Conservation (phyloP, 2,888 invertebrate species). For the Macrophya annulata region DNA sequence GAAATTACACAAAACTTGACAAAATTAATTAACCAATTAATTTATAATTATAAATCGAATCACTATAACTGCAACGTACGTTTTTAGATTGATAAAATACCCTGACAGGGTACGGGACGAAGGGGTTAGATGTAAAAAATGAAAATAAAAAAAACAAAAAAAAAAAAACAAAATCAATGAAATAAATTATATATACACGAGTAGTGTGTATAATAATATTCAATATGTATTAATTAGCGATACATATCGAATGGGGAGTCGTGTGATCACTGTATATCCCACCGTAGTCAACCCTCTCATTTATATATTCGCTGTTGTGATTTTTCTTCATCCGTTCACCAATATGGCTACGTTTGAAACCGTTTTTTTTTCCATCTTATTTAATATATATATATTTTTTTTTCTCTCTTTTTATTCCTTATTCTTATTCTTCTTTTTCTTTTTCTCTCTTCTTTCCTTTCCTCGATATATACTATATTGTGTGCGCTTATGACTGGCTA, state of each 20-base stretch:
- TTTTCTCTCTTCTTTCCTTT: neutral
- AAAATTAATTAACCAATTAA: neutral
- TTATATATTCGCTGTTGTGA: constrained; percentile 64
- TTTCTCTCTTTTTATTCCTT: no score
- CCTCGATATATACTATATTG: neutral
- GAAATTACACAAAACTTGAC: neutral
- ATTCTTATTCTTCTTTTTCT: constrained; percentile 13
- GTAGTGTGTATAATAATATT: neutral
- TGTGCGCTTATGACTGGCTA: neutral
- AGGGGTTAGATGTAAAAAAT: neutral
- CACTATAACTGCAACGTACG: neutral
- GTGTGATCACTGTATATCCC: neutral
- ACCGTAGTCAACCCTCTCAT: constrained; percentile 58
- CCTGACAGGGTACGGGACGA: neutral
- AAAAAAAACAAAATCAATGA: neutral
- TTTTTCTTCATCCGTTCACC: constrained; percentile 47
- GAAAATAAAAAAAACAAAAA: neutral
- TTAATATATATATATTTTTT: no score
- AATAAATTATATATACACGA: neutral
- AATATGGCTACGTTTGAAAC: constrained; percentile 19
- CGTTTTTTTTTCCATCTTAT: neutral
- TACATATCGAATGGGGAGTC: neutral
- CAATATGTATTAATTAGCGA: neutral
- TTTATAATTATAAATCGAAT: no score
- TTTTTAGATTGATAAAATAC: neutral